These are phyloP conservation scores for Manis pentadactyla DNA, from an alignment of 2,797 vertebrate species.

Conservation along the genomic window DNA sequence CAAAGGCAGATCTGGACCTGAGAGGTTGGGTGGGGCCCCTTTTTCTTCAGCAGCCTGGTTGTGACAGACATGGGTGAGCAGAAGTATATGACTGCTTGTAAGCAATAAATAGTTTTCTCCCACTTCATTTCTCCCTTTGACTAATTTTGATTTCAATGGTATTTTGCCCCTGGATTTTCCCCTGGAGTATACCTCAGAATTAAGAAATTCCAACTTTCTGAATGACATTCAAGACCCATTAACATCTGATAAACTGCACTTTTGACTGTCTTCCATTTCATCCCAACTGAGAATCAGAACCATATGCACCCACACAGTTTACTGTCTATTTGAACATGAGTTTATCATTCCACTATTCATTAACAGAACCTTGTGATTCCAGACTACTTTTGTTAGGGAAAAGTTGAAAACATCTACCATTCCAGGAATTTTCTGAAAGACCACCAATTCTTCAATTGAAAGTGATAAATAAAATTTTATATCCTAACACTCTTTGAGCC, in stretches of 20 bases:
- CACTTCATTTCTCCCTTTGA: too few relatives aligned
- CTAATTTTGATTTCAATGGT: too few relatives aligned
- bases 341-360: not conserved
- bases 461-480: not conserved
- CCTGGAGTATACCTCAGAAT: too few relatives aligned
- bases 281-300: not conserved
- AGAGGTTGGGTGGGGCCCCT: too few relatives aligned
- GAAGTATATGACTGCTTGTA: too few relatives aligned
- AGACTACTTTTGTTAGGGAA: not conserved
- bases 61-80: too few relatives aligned
- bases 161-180: too few relatives aligned
- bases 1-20: too few relatives aligned
- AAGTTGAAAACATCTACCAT: not conserved
- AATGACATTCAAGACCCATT: not conserved
- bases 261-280: not conserved
- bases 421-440: not conserved
- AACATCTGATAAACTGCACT: not conserved
- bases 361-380: not conserved
- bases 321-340: not conserved
- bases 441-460: not conserved
- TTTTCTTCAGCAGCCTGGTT: too few relatives aligned
- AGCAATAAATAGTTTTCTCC: too few relatives aligned
- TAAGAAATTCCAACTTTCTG: not conserved
- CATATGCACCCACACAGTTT: not conserved
- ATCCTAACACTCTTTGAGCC: not conserved